phyloP scores from a whole-genome alignment of 2,113 vertebrate genomes.

The Myotis lucifugus region DNA sequence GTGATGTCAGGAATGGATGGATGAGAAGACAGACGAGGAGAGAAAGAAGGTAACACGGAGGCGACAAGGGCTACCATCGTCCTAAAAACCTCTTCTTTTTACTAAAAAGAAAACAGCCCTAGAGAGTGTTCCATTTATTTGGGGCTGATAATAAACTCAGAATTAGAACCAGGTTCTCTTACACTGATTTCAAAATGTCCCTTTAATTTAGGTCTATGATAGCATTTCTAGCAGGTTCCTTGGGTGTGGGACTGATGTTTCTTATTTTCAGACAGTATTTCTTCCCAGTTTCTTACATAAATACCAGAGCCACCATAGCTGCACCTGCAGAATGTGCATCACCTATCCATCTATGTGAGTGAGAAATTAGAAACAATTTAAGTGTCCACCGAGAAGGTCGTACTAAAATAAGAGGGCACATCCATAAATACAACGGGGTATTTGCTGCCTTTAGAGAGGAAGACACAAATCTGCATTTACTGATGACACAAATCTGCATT shows the following conservation, averaged over 20 bases:
- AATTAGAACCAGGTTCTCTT: not conserved
- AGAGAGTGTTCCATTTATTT: not conserved
- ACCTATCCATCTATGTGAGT: not conserved
- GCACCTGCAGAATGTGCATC: rapidly evolving
- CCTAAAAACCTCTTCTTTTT: not conserved
- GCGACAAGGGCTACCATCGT: not conserved
- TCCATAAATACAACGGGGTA: not conserved
- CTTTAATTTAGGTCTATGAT: not conserved
- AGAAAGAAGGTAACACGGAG: not conserved
- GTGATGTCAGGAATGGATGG: not conserved
- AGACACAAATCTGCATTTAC: not conserved
- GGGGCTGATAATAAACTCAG: too few species aligned
- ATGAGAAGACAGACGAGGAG: not conserved
- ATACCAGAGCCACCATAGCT: not conserved
- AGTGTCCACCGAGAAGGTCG: not conserved
- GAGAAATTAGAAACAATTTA: not conserved
- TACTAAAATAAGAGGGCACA: not conserved
- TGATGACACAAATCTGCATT: not conserved
- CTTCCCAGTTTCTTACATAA: not conserved
- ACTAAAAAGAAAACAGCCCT: not conserved
- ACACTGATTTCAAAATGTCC: not conserved
- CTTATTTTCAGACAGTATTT: conserved; percentile 31
- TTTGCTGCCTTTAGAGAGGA: not conserved
- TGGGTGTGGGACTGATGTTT: not conserved
- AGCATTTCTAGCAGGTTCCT: not conserved